These are phyloP conservation scores for Gryllus longicercus DNA, from an alignment of 2,888 invertebrate species.

Conservation along the genomic window DNA sequence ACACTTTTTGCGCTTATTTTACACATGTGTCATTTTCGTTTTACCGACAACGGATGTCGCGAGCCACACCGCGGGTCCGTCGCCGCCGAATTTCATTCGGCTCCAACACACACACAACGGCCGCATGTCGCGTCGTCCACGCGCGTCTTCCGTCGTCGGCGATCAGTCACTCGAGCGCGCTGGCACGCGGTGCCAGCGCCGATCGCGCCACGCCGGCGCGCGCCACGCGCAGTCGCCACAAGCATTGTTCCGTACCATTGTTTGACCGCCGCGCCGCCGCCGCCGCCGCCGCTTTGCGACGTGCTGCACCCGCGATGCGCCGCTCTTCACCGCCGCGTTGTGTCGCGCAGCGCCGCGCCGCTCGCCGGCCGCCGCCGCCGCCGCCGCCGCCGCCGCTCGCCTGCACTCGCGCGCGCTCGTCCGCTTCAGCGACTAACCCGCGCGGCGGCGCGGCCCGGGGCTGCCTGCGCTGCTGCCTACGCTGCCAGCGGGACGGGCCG, in stretches of 20 bases:
- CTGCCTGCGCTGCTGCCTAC: not conserved
- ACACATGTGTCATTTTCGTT: not conserved
- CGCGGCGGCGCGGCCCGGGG: not conserved
- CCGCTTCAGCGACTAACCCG: not conserved
- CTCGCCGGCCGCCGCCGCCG: not conserved
- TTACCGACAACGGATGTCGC: slow-evolving; percentile 12
- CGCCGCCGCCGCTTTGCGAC: not conserved
- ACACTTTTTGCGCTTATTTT: slow-evolving; percentile 27
- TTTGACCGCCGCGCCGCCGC: not conserved
- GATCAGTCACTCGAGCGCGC: too few species aligned
- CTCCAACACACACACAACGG: too few species aligned
- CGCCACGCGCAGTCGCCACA: not conserved
- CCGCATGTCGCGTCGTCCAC: too few species aligned
- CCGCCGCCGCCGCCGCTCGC: not conserved
- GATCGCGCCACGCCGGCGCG: too few species aligned
- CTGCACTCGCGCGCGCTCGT: not conserved
- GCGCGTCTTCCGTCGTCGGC: too few species aligned
- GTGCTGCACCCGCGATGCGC: not conserved
- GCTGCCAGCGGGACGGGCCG: slow-evolving; percentile 6
- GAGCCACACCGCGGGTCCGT: not conserved
- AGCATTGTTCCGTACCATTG: not conserved
- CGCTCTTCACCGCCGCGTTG: not conserved
- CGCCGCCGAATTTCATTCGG: slow-evolving; percentile 23
- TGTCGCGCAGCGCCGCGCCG: not conserved
- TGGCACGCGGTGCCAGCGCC: too few species aligned